These are phyloP conservation scores for Stenurella melanura DNA, from an alignment of 2,888 invertebrate genomes.

Conservation along the genomic window DNA sequence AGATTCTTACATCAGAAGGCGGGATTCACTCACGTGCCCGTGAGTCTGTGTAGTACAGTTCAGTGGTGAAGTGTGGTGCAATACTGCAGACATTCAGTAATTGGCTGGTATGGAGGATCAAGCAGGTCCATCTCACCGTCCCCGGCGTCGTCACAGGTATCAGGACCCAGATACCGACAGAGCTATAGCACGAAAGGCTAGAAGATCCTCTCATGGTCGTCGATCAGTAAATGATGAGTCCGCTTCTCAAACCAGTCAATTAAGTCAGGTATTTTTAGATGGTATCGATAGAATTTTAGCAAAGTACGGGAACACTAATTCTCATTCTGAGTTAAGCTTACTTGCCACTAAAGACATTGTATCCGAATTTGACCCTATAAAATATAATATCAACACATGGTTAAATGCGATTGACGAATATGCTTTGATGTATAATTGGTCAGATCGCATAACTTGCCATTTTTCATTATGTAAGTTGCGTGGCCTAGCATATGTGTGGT, in stretches of 20 bases:
- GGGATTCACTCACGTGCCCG: no score
- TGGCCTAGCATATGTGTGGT: conserved; percentile 47
- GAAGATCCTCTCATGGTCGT: background rate
- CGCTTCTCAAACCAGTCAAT: background rate
- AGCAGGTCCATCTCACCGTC: no score
- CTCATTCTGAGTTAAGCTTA: background rate
- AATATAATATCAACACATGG: conserved; percentile 41
- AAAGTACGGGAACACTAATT: background rate
- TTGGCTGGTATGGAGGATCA: no score
- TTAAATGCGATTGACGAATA: conserved; percentile 46
- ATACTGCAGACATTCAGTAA: no score
- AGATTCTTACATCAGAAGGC: no score
- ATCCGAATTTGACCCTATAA: conserved; percentile 44
- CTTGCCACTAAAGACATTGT: background rate
- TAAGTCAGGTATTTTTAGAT: background rate
- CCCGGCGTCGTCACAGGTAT: background rate
- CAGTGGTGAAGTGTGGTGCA: no score
- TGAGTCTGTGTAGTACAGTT: no score
- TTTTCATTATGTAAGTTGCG: conserved; percentile 46
- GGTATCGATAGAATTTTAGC: background rate
- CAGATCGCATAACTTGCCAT: conserved; percentile 38
- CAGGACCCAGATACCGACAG: background rate
- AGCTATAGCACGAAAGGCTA: background rate
- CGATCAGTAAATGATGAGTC: background rate
- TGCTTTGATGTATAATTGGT: conserved; percentile 44